Evolutionary conservation across 2,888 invertebrate genomes (phyloP), one percentile per base, ranked within the genome.

Genomic region (Tribolium freemani): DNA sequence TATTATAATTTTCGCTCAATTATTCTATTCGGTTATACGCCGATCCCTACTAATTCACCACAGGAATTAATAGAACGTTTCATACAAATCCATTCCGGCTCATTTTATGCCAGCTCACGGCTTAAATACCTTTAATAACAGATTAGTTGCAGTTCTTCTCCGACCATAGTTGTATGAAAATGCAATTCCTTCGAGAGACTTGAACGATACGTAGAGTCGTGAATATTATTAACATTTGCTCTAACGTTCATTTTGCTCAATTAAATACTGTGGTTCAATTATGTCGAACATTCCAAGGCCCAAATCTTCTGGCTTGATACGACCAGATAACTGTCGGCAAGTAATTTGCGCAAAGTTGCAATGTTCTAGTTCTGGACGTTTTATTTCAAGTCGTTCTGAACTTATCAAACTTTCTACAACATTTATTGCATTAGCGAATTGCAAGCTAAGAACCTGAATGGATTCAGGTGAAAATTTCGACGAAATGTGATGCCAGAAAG

Each of bases 151-250:
- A 45, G 58, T 61, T 16, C 26, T 46, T 46, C 26, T 3, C 30
- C 61, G 44, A 46, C 13, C 10, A 11, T 48, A 46, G 16, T 60
- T 46, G 2, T 10, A 8, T 46, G 26, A 10, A 46, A 46, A 60
- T 3, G 30, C 30, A 60, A 48, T 16, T 16, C 20, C 30, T 44
- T 5, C 58, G 38, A 9, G 20, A n/a, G 16, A 61, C 48, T 61
- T 9, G 6, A 61, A 26, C 30, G 21, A 48, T 46, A 31, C 10
- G 13, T 44, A 21, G 21, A 58, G 20, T 20, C 61, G 61, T 61
- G 61, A 46, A 50, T 61, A 61, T 61, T 48, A 46, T 48, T 61
- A 61, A 61, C 61, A 61, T 61, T 61, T 61, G n/a, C 2, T 1
- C 48, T 26, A 61, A 61, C 48, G 61, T 61, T 61, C 61, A 61